Base-by-base conservation (phyloP, 2,113 vertebrate genomes). In the Myrmecophaga tridactyla region DNA sequence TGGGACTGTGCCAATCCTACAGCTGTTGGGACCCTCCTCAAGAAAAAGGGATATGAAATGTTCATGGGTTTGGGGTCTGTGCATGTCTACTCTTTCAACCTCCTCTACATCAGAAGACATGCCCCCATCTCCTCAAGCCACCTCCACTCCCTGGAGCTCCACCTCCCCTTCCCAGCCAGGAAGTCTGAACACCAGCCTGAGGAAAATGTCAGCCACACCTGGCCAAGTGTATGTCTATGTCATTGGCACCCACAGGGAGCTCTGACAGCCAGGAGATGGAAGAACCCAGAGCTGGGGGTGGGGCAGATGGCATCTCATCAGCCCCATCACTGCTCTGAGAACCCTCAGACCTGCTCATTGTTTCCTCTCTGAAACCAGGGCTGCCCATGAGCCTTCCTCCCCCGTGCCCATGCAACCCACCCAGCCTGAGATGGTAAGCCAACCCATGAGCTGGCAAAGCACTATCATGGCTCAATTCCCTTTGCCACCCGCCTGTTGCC, bases 161-260 rank as follows among this genome's bases (percentile, higher is more conserved):
- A 60, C 39, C 46, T 67, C 70, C 46, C 48, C 29, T 93, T 81
- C 36, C 46, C 34, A 92, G 90, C 63, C 62, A 84, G 94, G 94
- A 96, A 95, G 63, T 53, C 97, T 97, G 97, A 97, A 90, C 96
- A 97, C 89, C 83, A 97, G 98, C 98, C 98, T 98, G 96, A 89
- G 98, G 98, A 98, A 98, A 98, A 98, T 98, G 98, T 62, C 98
- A 97, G 97, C 94, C 98, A 98, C 98, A 98, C 98, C 98, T 97
- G 97, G 97, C 97, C 97, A 96, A 96, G 98, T 98, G 98, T 98
- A 98, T 98, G 98, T 90, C 97, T 51, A 91, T 53, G 85, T 97
- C 97, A 96, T 67, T 62, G 75, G 96, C 97, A 97, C 93, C 96
- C 94, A 12, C 94, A 87, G 53, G 60, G 97, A 98, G 96, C 92